Evolutionary conservation across 1,140 invertebrate genomes (phyloP), one percentile per base, ranked within the genome.

Genomic region (Venustaconcha ellipsiformis): DNA sequence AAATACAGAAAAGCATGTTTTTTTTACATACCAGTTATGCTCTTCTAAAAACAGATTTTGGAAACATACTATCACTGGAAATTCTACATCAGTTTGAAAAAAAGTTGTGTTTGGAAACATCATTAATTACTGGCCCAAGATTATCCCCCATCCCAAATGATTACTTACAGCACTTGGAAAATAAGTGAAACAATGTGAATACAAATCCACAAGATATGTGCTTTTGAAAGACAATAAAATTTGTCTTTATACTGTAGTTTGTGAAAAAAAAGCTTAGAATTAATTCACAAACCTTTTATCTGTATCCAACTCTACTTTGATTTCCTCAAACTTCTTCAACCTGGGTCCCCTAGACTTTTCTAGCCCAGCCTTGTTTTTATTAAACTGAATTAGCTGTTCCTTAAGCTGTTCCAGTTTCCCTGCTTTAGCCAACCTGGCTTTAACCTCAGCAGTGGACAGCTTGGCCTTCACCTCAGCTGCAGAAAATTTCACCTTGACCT

Each of bases 321-420:
- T 72, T 63, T 76, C 68, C 18, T 82, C 72, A 78, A 80, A 81
- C 62, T 80, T 79, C 72, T 78, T 67, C 20, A 80, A 70, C 37
- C 74, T 75, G 37, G 73, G 78, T 11, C 55, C 60, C 48, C 70
- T 62, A 26, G 17, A 60, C 57, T 82, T 81, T 63, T 83, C 80
- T 1, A 79, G 62, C 20, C 80, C 74, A 6, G 67, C 63, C 62
- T 81, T 71, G n/a, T 78, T 73, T 26, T 84, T 77, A 48, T 83
- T 82, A 78, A 88, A 82, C 56, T 86, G 56, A 18, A 78, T 68
- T n/a, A 88, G 75, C 23, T 84, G 81, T 11, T 78, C 78, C 65
- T 88, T 86, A 18, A 88, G 65, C 62, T 86, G 83, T 17, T 81
- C 80, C 20, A 89, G 67, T 67, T 85, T 85, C 0, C 82, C 83